Conservation (phyloP, 2,797 vertebrate genomes). For the Manis javanica region DNA sequence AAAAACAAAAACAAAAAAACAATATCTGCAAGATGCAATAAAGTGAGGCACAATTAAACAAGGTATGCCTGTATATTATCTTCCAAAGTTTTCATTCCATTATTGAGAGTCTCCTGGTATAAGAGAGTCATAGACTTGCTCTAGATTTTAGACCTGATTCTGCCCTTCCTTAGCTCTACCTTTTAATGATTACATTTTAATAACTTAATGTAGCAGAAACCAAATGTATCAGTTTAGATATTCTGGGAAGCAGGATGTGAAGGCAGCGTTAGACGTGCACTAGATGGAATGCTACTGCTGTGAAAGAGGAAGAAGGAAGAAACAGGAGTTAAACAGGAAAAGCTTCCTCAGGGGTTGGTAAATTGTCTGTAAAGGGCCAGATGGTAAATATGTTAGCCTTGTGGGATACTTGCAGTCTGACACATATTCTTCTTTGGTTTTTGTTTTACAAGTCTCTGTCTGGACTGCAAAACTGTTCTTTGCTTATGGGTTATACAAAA, state of each 20-base stretch:
- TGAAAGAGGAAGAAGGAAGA: neutral
- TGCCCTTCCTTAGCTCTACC: neutral
- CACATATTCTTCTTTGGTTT: too few relatives aligned
- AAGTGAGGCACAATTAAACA: too few relatives aligned
- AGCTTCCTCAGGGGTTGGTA: neutral
- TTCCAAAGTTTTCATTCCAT: neutral
- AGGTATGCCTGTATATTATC: neutral
- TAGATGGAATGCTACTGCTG: neutral
- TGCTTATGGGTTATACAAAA: neutral
- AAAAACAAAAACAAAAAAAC: too few relatives aligned
- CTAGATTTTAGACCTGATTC: neutral
- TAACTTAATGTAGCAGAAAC: conserved; percentile 1
- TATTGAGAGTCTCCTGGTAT: neutral
- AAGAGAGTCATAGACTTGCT: neutral
- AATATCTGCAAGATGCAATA: too few relatives aligned
- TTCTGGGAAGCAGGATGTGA: neutral
- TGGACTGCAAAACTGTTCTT: neutral
- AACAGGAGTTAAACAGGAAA: neutral
- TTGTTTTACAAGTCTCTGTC: too few relatives aligned
- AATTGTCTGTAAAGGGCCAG: neutral
- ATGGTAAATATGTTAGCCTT: too few relatives aligned
- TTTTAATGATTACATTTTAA: neutral
- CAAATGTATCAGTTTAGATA: neutral
- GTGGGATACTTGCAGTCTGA: too few relatives aligned
- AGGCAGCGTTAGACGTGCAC: neutral